These are phyloP conservation scores for Chaetura pelagica DNA, from an alignment of 2,113 vertebrate species.

Conservation along the genomic window DNA sequence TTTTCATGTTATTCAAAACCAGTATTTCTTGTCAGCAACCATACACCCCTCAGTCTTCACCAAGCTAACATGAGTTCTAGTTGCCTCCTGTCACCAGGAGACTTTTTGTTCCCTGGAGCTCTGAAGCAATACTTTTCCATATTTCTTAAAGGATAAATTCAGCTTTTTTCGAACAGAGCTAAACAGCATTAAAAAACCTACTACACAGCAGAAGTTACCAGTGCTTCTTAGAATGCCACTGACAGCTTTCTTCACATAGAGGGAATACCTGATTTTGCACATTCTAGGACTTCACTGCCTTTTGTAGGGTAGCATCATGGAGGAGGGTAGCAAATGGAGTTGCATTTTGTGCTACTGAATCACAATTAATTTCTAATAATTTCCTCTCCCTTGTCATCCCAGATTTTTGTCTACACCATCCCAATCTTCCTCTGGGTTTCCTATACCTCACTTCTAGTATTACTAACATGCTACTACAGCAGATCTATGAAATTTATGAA, in stretches of 20 bases:
- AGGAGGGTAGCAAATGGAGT: not conserved
- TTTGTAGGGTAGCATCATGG: not conserved
- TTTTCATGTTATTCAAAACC: not conserved
- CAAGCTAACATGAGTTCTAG: not conserved
- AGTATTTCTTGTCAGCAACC: not conserved
- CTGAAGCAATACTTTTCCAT: not conserved
- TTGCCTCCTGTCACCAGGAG: not conserved
- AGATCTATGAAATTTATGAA: not conserved
- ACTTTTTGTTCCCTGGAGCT: not conserved
- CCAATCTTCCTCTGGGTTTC: not conserved
- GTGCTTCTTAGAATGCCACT: not conserved
- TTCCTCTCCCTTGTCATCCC: not conserved
- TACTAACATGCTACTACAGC: not conserved
- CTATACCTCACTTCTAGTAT: not conserved
- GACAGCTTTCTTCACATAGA: not conserved
- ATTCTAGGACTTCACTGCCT: not conserved
- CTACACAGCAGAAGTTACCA: not conserved
- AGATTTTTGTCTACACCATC: not conserved
- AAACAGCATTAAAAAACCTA: not conserved
- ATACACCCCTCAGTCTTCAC: not conserved
- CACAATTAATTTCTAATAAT: not conserved
- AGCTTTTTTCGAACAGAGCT: not conserved
- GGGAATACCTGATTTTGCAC: accelerated
- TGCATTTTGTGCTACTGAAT: not conserved
- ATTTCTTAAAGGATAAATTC: not conserved